Evolutionary conservation across 2,797 vertebrate genomes (phyloP), one percentile per base, ranked within the genome.

Genomic region (Chaunax sp.): DNA sequence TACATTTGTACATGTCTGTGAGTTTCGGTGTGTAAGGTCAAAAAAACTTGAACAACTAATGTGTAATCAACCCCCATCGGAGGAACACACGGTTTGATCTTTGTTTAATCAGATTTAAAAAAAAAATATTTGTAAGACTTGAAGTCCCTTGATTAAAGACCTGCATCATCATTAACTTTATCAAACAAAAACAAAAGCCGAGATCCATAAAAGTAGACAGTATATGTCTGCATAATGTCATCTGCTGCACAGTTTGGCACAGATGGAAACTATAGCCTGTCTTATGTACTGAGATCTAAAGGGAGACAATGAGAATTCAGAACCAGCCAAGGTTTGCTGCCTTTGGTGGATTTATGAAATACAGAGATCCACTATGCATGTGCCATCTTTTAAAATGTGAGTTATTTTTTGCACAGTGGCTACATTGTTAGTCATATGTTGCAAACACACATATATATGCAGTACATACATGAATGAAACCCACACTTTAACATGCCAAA

Each of bases 251-350:
- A 54, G 49, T 58, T 60, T 58, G 64, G 64, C 60, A 77, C 64
- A 75, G 46, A 72, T 65, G 49, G 52, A 80, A 80, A 72, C 33
- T 33, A 52, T 57, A 72, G 35, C 49, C 33, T 70, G 46, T 71
- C 33, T 56, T 41, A 63, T 66, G 64, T 23, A 53, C 38, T n/a
- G 19, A 58, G 38, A 78, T 69, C 60, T 19, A 59, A 82, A 11
- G 19, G 25, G 51, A 54, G 43, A 26, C 12, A 15, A 63, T 56
- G 28, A 50, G 70, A 76, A 76, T 37, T n/a, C n/a, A n/a, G n/a
- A n/a, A 67, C 35, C 69, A 54, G 54, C 57, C 64, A 43, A 51
- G 46, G 52, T 59, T 56, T 44, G 49, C 25, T 64, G 67, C 41
- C 33, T 65, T 28, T 58, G 41, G 16, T 64, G 57, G 51, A 53